A percentile compares a stretch with the other conserved stretches of the same genome.
phyloP scores from a whole-genome alignment of 2,113 vertebrate genomes.

The Craseonycteris thonglongyai region DNA sequence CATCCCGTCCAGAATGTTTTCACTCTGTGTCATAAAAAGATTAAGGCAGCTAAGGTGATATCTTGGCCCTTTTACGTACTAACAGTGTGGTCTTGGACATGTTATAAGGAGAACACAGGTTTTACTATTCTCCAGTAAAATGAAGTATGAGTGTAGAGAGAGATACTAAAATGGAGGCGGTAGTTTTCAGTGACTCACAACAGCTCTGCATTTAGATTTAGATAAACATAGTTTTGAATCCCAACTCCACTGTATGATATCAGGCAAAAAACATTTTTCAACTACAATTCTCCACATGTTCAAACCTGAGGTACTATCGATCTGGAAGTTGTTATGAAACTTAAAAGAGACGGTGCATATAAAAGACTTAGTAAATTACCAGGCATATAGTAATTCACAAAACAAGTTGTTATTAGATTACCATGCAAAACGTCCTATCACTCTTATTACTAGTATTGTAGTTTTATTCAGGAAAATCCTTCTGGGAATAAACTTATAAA shows the following conservation, averaged over 20 bases:
- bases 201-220: not conserved
- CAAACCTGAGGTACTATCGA: not conserved
- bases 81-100: not conserved
- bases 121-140: not conserved
- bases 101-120: not conserved
- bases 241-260: not conserved
- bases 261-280: not conserved
- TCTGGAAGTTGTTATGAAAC: not conserved
- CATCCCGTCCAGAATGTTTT: not conserved
- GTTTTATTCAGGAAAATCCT: not conserved
- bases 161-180: fast-evolving
- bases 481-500: not conserved
- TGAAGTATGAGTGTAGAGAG: not conserved
- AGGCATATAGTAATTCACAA: not conserved
- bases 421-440: not conserved
- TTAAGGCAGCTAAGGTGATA: not conserved
- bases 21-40: not conserved
- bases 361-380: not conserved
- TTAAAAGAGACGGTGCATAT: not conserved
- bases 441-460: not conserved
- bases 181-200: not conserved
- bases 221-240: not conserved
- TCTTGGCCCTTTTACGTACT: not conserved
- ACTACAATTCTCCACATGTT: not conserved
- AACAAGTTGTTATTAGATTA: not conserved